Percentiles rank a stretch among this genome's conserved stretches.
phyloP scores from a whole-genome alignment of 2,797 vertebrate genomes.

The Pseudotriccus pelzelni region DNA sequence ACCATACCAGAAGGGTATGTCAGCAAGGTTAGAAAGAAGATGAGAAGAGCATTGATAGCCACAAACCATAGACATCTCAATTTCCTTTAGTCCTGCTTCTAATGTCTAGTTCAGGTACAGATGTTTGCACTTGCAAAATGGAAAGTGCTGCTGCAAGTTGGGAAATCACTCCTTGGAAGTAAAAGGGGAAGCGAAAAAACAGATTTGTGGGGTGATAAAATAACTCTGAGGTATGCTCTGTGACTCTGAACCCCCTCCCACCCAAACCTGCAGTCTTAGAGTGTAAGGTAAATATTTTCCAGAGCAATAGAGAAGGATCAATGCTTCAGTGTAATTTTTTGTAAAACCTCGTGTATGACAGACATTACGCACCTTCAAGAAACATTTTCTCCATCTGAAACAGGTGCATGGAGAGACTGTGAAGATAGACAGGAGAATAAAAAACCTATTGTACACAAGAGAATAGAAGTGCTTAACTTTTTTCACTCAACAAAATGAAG shows the following conservation, averaged over 20 bases:
- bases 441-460: not conserved
- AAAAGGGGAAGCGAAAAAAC: not conserved
- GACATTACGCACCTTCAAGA: not conserved
- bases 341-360: not conserved
- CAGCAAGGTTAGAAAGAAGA: not conserved
- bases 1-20: not conserved
- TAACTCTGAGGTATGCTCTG: not conserved
- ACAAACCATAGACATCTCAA: fast-evolving
- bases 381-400: not conserved
- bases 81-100: not conserved
- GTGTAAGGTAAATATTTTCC: not conserved
- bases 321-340: not conserved
- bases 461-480: not conserved
- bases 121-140: not conserved
- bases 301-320: not conserved
- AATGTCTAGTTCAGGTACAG: not conserved
- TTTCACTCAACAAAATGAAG: not conserved
- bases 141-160: not conserved
- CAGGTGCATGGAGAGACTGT: not conserved
- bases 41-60: not conserved
- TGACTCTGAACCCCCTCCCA: not conserved
- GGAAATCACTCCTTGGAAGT: not conserved
- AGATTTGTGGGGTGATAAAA: not conserved
- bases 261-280: not conserved
- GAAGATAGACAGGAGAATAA: not conserved